Evolutionary conservation across 1,140 invertebrate species (phyloP).

Genomic region (Tetramorium simillimum): DNA sequence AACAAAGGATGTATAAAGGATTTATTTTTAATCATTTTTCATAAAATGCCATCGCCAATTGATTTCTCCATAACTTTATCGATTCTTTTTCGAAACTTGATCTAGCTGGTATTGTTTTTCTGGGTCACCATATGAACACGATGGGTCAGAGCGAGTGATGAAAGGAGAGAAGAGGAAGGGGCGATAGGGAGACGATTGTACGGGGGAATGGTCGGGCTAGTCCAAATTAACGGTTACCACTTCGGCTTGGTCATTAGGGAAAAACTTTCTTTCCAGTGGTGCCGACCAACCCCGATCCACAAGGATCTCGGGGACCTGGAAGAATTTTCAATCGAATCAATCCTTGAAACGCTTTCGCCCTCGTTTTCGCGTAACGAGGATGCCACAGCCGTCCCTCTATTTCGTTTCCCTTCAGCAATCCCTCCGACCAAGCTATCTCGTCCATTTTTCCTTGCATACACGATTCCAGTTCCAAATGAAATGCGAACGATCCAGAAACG

Average conservation of each 20-base stretch:
- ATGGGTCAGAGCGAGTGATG: conserved; percentile 53
- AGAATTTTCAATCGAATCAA: conserved; percentile 81
- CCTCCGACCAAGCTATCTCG: conserved; percentile 7
- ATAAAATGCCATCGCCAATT: background rate
- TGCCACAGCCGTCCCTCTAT: conserved; percentile 47
- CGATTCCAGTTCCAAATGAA: conserved; percentile 60
- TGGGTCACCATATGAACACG: conserved; percentile 81
- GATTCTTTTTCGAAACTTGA: conserved; percentile 17
- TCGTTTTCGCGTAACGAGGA: conserved; percentile 75
- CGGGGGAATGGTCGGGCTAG: conserved; percentile 21
- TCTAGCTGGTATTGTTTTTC: conserved; percentile 77
- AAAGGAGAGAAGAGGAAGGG: background rate
- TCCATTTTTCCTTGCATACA: conserved; percentile 52
- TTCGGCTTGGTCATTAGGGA: conserved; percentile 80
- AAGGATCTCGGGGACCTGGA: conserved; percentile 67
- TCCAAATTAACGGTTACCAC: conserved; percentile 83
- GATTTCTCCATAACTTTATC: background rate
- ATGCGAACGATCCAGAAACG: conserved; percentile 17
- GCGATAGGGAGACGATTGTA: conserved; percentile 57
- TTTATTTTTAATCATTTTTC: background rate
- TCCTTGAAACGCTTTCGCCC: conserved; percentile 74
- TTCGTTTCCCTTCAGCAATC: background rate
- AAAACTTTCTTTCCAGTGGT: conserved; percentile 80
- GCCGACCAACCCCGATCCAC: conserved; percentile 74
- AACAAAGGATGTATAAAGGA: no score